phyloP scores from a whole-genome alignment of 2,797 vertebrate species.

The Telmatherina bonti region DNA sequence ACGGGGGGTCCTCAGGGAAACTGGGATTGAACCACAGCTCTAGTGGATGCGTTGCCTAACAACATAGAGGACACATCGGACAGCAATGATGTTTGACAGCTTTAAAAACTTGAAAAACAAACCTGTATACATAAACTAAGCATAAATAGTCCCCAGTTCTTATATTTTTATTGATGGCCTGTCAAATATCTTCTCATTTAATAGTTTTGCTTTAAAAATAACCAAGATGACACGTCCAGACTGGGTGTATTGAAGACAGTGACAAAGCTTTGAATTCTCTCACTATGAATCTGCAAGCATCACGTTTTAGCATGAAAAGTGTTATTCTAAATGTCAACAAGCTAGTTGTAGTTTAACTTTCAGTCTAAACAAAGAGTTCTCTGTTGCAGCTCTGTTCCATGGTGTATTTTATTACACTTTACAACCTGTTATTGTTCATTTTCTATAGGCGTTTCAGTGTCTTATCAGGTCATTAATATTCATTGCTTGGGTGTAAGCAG shows the following conservation, averaged over 20 bases:
- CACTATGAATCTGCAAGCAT: not conserved
- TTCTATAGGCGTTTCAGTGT: not conserved
- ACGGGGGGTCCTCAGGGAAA: too few species aligned
- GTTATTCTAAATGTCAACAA: not conserved
- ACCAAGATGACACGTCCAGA: not conserved
- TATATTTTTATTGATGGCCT: too few species aligned
- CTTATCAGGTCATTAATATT: conserved; percentile 26
- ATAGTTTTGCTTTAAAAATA: not conserved
- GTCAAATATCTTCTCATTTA: not conserved
- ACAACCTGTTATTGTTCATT: not conserved
- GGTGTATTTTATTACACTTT: too few species aligned
- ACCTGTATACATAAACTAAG: too few species aligned
- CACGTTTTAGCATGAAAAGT: not conserved
- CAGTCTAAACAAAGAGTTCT: not conserved
- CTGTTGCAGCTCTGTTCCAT: not conserved
- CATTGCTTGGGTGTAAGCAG: not conserved
- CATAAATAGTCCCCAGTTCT: too few species aligned
- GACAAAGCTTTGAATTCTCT: not conserved
- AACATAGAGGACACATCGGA: too few species aligned
- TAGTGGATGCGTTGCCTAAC: too few species aligned
- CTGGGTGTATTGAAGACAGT: not conserved
- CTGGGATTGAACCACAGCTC: too few species aligned
- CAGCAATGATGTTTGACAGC: too few species aligned
- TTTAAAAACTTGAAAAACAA: too few species aligned
- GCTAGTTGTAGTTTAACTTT: not conserved